Evolutionary conservation across 2,797 vertebrate species (phyloP).

Genomic region (Dallia pectoralis): DNA sequence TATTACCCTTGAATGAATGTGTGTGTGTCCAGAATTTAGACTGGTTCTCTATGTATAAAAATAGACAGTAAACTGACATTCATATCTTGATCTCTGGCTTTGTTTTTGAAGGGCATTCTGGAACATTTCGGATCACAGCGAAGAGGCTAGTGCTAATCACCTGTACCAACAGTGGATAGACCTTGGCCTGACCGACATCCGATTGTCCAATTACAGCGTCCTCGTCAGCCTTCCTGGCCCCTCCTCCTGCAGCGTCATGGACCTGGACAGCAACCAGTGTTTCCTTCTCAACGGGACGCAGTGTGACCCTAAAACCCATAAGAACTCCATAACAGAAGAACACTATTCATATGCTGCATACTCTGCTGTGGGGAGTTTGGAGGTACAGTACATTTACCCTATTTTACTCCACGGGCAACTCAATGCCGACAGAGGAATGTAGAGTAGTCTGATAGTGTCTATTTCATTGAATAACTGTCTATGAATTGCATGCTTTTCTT

Average conservation of each 20-base stretch:
- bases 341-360: conserved; percentile 86
- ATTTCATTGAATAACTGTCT: too few relatives aligned
- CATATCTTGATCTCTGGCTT: neutral
- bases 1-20: neutral
- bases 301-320: conserved; percentile 71
- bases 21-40: too few relatives aligned
- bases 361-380: conserved; percentile 85
- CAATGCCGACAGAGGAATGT: too few relatives aligned
- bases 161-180: conserved; percentile 84
- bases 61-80: neutral
- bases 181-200: conserved; percentile 84
- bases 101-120: conserved; percentile 72
- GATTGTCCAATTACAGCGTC: conserved; percentile 85
- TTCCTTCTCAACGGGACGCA: conserved; percentile 83
- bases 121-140: conserved; percentile 69
- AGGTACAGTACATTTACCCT: conserved; percentile 69
- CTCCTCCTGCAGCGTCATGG: conserved; percentile 81
- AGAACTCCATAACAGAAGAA: conserved; percentile 34
- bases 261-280: conserved; percentile 77
- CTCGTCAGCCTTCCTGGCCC: conserved; percentile 83
- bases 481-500: too few relatives aligned
- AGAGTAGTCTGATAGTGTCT: too few relatives aligned
- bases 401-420: neutral
- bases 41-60: too few relatives aligned
- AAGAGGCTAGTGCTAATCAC: conserved; percentile 70